Base-by-base conservation (phyloP, 2,797 vertebrate genomes). In the Philypnodon macrostomus region DNA sequence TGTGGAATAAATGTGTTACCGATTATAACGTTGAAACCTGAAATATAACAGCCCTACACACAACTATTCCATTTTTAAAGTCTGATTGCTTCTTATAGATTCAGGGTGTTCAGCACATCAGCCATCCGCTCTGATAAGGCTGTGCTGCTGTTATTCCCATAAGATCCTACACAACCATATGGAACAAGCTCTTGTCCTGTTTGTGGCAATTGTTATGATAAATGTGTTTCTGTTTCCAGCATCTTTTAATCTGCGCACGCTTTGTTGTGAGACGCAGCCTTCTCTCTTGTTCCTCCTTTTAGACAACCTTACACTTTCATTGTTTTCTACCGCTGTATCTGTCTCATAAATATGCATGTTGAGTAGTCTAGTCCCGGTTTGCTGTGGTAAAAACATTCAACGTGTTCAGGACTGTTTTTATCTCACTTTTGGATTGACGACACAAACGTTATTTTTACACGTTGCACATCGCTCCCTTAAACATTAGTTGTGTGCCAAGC, bases 111-210 rank as follows among this genome's bases (percentile, higher is more conserved):
- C 68, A 76, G 76, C 73, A 71, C 71, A 78, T 67, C 61, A 66
- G 53, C 79, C 78, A 83, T 80, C 84, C 85, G 82, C 59, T 83
- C 40, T 1, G 48, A 52, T 59, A 17, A 5, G 32, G 23, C 5
- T 18, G 8, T 34, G 27, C 38, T 18, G 29, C 42, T 46, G 14
- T 5, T 55, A 14, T 47, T 73, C 71, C 55, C 60, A 48, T 9
- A 21, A 47, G 52, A 63, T 53, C 55, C 31, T 35, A 29, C 13
- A 29, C 38, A 33, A 36, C 45, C 14, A 11, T 23, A 23, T 30
- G 16, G 39, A 64, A 23, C 1, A 14, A 29, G 17, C 32, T n/a
- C 33, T 27, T 7, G 13, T 47, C 44, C 36, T 16, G 4, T 18
- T 13, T 36, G 58, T 40, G 6, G 31, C 31, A 46, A 11, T 46